phyloP scores from a whole-genome alignment of 2,888 invertebrate species.

The Morpho helenor region DNA sequence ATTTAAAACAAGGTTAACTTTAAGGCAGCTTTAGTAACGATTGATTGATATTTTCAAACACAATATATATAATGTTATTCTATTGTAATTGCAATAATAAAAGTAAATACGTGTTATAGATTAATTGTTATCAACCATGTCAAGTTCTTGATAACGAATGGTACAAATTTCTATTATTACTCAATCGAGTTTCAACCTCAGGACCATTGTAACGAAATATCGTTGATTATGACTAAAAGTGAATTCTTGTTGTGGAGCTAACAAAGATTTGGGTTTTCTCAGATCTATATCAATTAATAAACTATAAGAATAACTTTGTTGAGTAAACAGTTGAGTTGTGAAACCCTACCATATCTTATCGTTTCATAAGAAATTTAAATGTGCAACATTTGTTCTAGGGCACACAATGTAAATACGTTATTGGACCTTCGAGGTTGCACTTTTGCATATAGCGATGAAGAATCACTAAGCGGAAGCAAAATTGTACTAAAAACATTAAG shows the following conservation, averaged over 20 bases:
- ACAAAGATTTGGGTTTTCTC: too few species aligned
- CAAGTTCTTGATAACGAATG: slow-evolving; percentile 61
- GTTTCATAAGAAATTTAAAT: too few species aligned
- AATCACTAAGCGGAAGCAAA: slow-evolving; percentile 77
- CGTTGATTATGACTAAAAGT: too few species aligned
- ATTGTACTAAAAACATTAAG: slow-evolving; percentile 74
- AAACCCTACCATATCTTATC: background rate
- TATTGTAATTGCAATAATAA: background rate
- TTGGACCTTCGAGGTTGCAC: slow-evolving; percentile 78
- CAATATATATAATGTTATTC: too few species aligned
- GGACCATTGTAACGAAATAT: background rate
- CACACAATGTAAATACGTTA: slow-evolving; percentile 77
- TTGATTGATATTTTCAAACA: too few species aligned
- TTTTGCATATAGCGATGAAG: slow-evolving; percentile 75
- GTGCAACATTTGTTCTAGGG: slow-evolving; percentile 44
- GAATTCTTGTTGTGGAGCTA: too few species aligned
- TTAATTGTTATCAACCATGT: slow-evolving; percentile 64
- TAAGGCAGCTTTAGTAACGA: too few species aligned
- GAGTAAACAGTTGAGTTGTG: background rate
- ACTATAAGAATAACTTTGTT: background rate
- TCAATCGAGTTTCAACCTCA: slow-evolving; percentile 46
- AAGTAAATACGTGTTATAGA: slow-evolving; percentile 51
- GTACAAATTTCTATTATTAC: slow-evolving; percentile 50
- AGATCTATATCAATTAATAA: too few species aligned
- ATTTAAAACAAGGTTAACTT: too few species aligned